These are phyloP conservation scores for Neoniphon sammara DNA, from an alignment of 2,797 vertebrate species.

Conservation along the genomic window DNA sequence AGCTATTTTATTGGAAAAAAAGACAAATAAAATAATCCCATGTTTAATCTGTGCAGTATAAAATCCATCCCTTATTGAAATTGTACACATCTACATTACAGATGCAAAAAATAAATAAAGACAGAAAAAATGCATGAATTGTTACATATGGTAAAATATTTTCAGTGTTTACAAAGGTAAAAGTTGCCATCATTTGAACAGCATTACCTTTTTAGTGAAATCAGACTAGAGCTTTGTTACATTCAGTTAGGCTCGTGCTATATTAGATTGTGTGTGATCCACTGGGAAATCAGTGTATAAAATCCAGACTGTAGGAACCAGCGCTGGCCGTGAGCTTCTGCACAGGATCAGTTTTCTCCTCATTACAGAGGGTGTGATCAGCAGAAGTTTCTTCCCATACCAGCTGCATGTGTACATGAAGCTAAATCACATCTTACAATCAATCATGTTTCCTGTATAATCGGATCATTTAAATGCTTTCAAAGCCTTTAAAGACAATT, in stretches of 20 bases:
- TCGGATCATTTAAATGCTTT: too few relatives aligned
- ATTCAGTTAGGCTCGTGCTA: neutral
- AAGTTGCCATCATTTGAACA: too few relatives aligned
- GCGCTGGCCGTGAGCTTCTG: neutral
- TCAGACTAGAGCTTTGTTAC: too few relatives aligned
- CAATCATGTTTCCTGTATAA: too few relatives aligned
- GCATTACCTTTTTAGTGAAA: too few relatives aligned
- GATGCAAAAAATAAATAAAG: neutral
- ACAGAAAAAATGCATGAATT: neutral
- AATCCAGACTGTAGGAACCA: conserved; percentile 5
- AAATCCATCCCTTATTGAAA: conserved; percentile 33
- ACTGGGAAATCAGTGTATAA: neutral
- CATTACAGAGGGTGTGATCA: neutral
- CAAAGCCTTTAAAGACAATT: too few relatives aligned
- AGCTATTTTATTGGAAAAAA: conserved; percentile 2
- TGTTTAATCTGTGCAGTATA: conserved; percentile 29
- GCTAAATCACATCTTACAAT: too few relatives aligned
- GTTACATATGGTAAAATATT: neutral
- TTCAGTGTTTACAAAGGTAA: neutral
- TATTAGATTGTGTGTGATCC: conserved; percentile 5
- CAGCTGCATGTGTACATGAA: too few relatives aligned
- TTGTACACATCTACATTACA: conserved; percentile 3
- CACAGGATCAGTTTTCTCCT: conserved; percentile 11
- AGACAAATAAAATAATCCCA: conserved; percentile 23
- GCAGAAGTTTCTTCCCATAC: too few relatives aligned